These are phyloP conservation scores for Neomonachus schauinslandi DNA, from an alignment of 2,113 vertebrate species.

Conservation along the genomic window DNA sequence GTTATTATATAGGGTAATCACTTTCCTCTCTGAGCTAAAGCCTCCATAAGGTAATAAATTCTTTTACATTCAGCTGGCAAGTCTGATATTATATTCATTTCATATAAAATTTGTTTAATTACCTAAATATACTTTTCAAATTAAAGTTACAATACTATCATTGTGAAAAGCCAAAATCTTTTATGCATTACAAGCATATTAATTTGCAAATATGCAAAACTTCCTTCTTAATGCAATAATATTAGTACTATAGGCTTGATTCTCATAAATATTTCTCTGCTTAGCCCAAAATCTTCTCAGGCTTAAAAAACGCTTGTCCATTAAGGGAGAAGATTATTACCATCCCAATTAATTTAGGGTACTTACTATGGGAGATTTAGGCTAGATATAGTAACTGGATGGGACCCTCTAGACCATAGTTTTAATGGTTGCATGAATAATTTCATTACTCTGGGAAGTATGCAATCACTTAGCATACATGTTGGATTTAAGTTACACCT, in stretches of 20 bases:
- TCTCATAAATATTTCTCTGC: background rate
- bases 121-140: background rate
- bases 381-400: background rate
- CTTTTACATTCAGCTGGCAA: background rate
- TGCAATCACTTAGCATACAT: background rate
- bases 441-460: background rate
- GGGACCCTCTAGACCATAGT: background rate
- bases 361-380: background rate
- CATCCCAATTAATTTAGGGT: background rate
- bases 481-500: background rate
- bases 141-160: background rate
- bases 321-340: background rate
- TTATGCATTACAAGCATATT: background rate
- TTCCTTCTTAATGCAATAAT: background rate
- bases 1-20: background rate
- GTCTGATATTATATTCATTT: background rate
- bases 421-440: background rate
- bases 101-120: background rate
- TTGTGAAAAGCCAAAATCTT: background rate
- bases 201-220: background rate
- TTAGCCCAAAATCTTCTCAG: background rate
- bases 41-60: background rate
- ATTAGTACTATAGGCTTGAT: background rate
- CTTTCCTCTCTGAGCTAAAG: background rate
- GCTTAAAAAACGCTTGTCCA: background rate